These are phyloP conservation scores for Tipula helvola DNA, from an alignment of 2,888 invertebrate genomes.

Conservation along the genomic window DNA sequence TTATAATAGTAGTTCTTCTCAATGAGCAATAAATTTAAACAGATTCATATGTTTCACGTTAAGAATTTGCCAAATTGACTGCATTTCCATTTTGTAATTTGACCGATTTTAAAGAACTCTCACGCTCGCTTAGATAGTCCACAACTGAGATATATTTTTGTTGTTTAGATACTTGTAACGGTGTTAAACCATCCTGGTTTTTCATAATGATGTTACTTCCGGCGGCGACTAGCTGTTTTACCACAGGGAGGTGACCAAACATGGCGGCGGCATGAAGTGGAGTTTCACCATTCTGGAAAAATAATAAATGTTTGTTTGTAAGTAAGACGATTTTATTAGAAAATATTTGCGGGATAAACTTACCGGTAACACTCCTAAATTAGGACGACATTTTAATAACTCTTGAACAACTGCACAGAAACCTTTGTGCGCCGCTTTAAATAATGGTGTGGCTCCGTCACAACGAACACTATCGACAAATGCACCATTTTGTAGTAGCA, in stretches of 20 bases:
- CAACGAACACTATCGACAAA: constrained; percentile 67
- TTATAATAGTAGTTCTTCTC: not conserved
- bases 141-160: constrained; percentile 33
- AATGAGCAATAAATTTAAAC: not conserved
- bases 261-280: constrained; percentile 84
- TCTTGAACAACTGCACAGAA: constrained; percentile 77
- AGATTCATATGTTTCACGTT: not conserved
- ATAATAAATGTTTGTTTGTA: not conserved
- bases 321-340: not conserved
- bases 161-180: constrained; percentile 48
- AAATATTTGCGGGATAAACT: constrained; percentile 18
- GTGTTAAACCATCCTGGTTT: constrained; percentile 60
- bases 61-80: not conserved
- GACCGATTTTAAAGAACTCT: not conserved
- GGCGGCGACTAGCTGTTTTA: constrained; percentile 58
- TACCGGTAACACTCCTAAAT: constrained; percentile 69
- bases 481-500: constrained; percentile 66
- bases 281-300: constrained; percentile 75
- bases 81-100: not conserved
- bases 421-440: constrained; percentile 92
- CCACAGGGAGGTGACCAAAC: constrained; percentile 72
- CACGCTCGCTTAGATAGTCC: constrained; percentile 30
- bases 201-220: constrained; percentile 52
- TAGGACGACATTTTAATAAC: constrained; percentile 69
- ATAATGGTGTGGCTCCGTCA: constrained; percentile 87